These are phyloP conservation scores for Tyrophagus putrescentiae DNA, from an alignment of 1,140 invertebrate genomes.

Conservation along the genomic window DNA sequence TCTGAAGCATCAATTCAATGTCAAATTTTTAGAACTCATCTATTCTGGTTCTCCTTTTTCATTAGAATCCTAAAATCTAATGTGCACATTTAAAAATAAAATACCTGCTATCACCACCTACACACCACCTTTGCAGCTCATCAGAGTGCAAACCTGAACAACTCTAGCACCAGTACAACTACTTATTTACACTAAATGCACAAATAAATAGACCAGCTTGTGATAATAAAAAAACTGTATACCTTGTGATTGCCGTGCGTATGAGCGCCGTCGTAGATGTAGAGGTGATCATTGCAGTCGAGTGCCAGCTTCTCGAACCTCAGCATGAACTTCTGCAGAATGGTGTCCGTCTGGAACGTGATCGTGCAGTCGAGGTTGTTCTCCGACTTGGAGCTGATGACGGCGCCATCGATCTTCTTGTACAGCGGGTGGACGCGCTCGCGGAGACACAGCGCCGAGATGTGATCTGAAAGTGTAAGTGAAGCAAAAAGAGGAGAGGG, in stretches of 20 bases:
- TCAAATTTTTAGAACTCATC: too few species aligned
- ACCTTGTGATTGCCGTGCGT: constrained; percentile 71
- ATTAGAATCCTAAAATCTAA: too few species aligned
- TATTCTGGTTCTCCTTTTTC: too few species aligned
- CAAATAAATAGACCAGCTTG: too few species aligned
- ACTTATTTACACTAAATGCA: too few species aligned
- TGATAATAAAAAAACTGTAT: too few species aligned
- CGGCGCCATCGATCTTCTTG: constrained; percentile 73
- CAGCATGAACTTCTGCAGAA: constrained; percentile 79
- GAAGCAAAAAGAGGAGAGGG: background rate
- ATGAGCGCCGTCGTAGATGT: constrained; percentile 78
- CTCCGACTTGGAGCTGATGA: constrained; percentile 70
- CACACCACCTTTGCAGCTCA: too few species aligned
- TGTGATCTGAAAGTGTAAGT: constrained; percentile 26
- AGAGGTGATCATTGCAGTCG: constrained; percentile 83
- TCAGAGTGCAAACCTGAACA: too few species aligned
- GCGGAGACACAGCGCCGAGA: constrained; percentile 26
- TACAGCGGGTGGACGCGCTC: constrained; percentile 41
- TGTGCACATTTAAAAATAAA: too few species aligned
- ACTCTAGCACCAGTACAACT: too few species aligned
- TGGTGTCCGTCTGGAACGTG: constrained; percentile 81
- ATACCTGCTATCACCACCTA: too few species aligned
- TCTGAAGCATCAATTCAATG: too few species aligned
- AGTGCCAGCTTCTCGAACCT: constrained; percentile 61
- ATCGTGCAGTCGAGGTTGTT: constrained; percentile 72